phyloP scores from a whole-genome alignment of 2,888 invertebrate species.

The Amiota mariae region DNA sequence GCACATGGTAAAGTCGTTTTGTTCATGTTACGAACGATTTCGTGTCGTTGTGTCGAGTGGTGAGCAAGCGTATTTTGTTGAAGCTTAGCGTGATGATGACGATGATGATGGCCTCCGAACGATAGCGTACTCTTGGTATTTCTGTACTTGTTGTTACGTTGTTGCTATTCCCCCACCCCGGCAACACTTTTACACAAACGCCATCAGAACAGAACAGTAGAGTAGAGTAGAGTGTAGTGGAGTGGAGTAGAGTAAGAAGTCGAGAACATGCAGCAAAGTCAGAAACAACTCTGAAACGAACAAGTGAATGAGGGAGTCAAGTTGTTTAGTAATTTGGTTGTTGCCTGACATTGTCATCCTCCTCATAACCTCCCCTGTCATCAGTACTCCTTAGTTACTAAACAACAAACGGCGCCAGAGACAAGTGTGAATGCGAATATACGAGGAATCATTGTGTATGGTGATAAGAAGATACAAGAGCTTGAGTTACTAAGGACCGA shows the following conservation, averaged over 20 bases:
- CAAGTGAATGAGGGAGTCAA: constrained; percentile 49
- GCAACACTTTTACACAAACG: constrained; percentile 28
- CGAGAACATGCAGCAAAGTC: constrained; percentile 35
- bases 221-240: constrained; percentile 38
- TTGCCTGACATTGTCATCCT: constrained; percentile 3
- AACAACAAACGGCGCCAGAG: background rate
- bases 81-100: constrained; percentile 42
- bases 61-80: constrained; percentile 40
- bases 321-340: constrained; percentile 66
- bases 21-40: background rate
- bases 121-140: constrained; percentile 38
- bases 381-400: constrained; percentile 48
- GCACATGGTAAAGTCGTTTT: constrained; percentile 41
- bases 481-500: too few relatives aligned
- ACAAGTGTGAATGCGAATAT: constrained; percentile 24
- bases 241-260: constrained; percentile 43
- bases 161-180: constrained; percentile 40
- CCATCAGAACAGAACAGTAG: constrained; percentile 35
- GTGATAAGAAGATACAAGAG: constrained; percentile 12
- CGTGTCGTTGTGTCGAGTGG: constrained; percentile 21
- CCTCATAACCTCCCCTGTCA: constrained; percentile 44
- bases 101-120: constrained; percentile 44
- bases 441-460: constrained; percentile 21
- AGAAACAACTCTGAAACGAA: constrained; percentile 38
- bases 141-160: constrained; percentile 39